A percentile compares a stretch with the other conserved stretches of the same genome.
phyloP scores from a whole-genome alignment of 2,888 invertebrate genomes.

The Gisinianus flammeolus region DNA sequence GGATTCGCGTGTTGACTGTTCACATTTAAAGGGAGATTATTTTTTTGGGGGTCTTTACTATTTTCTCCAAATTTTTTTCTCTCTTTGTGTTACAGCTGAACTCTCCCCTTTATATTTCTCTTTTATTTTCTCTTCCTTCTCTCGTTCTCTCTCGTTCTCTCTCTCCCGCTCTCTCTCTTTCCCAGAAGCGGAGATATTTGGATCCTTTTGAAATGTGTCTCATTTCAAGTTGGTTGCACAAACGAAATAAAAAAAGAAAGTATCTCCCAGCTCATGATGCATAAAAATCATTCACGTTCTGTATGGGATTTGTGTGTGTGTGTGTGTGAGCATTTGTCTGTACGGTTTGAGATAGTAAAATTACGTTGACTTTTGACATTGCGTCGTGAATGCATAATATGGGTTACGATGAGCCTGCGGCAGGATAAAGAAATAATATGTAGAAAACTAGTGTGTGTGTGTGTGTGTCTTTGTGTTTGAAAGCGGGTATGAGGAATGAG shows the following conservation, averaged over 20 bases:
- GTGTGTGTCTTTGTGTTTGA: too few relatives aligned
- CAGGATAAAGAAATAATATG: neutral
- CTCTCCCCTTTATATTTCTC: constrained; percentile 24
- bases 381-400: constrained; percentile 27
- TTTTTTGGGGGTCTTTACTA: constrained; percentile 20
- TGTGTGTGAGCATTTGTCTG: constrained; percentile 13
- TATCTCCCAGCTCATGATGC: constrained; percentile 27
- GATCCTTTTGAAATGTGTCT: constrained; percentile 37
- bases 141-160: neutral
- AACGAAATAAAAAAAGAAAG: constrained; percentile 30
- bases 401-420: constrained; percentile 17
- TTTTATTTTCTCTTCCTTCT: neutral
- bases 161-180: neutral
- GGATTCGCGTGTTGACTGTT: constrained; percentile 38
- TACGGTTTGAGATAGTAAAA: constrained; percentile 23
- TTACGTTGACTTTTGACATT: constrained; percentile 35
- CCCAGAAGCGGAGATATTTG: constrained; percentile 29
- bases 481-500: too few relatives aligned
- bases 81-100: constrained; percentile 3
- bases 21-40: constrained; percentile 39
- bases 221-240: constrained; percentile 39
- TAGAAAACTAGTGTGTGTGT: too few relatives aligned
- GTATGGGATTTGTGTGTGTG: neutral
- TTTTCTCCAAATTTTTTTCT: constrained; percentile 4
- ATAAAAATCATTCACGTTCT: constrained; percentile 35